These are phyloP conservation scores for Trematocara caparti DNA, from an alignment of 2,797 vertebrate genomes.

Conservation along the genomic window DNA sequence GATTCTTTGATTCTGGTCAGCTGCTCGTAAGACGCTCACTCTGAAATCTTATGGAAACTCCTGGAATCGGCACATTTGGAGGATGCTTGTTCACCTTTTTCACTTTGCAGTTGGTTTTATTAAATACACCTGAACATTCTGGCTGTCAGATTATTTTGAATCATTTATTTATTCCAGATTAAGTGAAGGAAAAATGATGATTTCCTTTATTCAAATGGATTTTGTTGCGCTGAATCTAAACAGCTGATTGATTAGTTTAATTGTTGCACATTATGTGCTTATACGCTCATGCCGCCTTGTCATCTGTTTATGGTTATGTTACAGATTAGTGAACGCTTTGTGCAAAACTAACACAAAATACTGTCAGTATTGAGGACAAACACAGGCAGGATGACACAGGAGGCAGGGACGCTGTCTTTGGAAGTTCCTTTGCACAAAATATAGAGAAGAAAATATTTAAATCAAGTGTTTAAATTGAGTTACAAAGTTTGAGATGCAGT, in stretches of 20 bases:
- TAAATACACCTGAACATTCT: not conserved
- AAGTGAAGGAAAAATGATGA: not conserved
- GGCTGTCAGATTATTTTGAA: not conserved
- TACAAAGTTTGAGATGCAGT: not conserved
- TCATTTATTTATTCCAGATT: not conserved
- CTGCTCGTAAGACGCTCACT: not conserved
- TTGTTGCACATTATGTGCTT: not conserved
- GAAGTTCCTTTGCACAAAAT: not conserved
- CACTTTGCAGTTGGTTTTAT: not conserved
- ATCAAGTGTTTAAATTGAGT: not conserved
- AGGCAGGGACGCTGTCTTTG: rapidly evolving
- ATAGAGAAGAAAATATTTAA: not conserved
- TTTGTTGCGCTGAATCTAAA: not conserved
- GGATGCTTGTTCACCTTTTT: not conserved
- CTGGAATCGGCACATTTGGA: not conserved
- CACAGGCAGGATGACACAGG: rapidly evolving
- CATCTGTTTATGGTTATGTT: not conserved
- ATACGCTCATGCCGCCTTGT: rapidly evolving
- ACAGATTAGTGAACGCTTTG: not conserved
- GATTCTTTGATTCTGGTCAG: not conserved
- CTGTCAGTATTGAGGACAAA: not conserved
- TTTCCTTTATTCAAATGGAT: rapidly evolving
- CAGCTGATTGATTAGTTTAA: not conserved
- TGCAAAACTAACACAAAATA: not conserved
- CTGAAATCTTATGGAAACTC: not conserved